Evolutionary conservation across 1,140 invertebrate species (phyloP), one percentile per base, ranked within the genome.

Genomic region (Antheraea mylitta): DNA sequence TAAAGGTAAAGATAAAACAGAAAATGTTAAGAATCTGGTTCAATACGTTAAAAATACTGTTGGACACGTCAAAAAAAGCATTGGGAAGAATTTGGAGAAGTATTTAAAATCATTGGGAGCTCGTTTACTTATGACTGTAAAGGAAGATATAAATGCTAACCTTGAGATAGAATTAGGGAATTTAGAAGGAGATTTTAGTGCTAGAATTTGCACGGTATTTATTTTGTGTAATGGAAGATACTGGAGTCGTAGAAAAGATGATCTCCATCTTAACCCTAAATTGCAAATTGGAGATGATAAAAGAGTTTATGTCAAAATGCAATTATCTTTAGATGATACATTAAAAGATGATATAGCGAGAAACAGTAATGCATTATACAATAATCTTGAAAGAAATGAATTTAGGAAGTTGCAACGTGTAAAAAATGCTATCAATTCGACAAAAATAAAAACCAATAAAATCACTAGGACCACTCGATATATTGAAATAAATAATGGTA

Each of bases 121-220:
- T 3, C 79, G 73, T 75, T 58, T 81, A 37, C 64, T 70, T 19
- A 16, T 37, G 9, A 73, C 60, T 10, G 68, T 89, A 45, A 70
- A 77, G 53, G 71, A 83, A 36, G 87, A 90, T 64, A 63, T 89
- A 7, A 66, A 63, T 0, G 71, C 79, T n/a, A 87, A 82, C 38
- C 61, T 86, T 11, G 74, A 78, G 30, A 67, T 82, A 0, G 86
- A 89, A 45, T 68, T 90, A 19, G 79, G 71, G 0, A 86, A 83
- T 71, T 63, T 86, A 16, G 74, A 79, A 73, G 66, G 67, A 6
- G 77, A 80, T 11, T 66, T 79, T 38, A 62, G 64, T 18, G 67
- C 71, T 16, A 77, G 68, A 70, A 73, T 88, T 19, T 89, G 87
- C 70, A 30, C 22, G 10, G 22, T 53, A 8, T 83, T 83, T 37